Conservation (phyloP, 1,140 invertebrate genomes). For the Hylaeus anthracinus region DNA sequence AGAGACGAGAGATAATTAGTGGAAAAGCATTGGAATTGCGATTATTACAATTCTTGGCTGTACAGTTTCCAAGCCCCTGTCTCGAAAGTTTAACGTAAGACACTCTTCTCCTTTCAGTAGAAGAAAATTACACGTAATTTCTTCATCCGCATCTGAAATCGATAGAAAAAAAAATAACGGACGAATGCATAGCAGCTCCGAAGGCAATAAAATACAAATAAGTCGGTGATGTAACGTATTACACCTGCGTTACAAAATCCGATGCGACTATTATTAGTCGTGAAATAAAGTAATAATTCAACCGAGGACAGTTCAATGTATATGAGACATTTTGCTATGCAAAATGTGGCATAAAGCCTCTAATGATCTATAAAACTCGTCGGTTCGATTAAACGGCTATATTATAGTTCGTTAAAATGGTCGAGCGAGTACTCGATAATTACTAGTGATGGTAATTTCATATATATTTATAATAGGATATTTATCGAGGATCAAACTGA, state of each 20-base stretch:
- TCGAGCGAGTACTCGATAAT: neutral
- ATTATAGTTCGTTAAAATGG: neutral
- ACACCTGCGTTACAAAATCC: neutral
- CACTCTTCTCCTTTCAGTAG: neutral
- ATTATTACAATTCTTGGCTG: conserved; percentile 20
- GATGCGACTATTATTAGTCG: neutral
- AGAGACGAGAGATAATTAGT: conserved; percentile 21
- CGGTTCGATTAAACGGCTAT: neutral
- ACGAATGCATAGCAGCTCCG: neutral
- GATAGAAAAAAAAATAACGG: neutral
- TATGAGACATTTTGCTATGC: neutral
- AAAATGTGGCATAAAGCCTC: neutral
- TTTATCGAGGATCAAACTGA: no score
- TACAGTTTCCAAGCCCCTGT: neutral
- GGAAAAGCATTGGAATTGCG: conserved; percentile 32
- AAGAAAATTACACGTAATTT: neutral
- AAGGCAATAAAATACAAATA: neutral
- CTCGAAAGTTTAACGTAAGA: neutral
- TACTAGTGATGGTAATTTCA: neutral
- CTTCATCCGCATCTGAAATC: neutral
- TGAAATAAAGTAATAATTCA: neutral
- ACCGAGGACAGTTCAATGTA: neutral
- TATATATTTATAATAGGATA: no score
- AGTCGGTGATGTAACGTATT: no score
- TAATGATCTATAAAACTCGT: neutral